Percentiles rank a stretch among this genome's conserved stretches.
phyloP scores from a whole-genome alignment of 2,113 vertebrate genomes.

The Speoplatyrhinus poulsoni region DNA sequence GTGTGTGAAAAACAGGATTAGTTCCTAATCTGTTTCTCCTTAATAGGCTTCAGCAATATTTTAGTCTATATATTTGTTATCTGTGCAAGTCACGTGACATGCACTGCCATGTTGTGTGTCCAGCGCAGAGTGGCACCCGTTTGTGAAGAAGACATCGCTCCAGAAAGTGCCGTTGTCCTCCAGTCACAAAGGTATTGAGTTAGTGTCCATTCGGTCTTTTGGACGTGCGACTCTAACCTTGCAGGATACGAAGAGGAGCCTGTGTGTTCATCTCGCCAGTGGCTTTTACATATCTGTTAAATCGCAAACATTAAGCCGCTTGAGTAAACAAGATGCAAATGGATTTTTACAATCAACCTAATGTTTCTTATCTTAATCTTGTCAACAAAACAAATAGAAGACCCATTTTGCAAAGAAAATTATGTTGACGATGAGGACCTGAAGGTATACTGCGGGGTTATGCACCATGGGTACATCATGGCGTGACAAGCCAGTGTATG shows the following conservation, averaged over 20 bases:
- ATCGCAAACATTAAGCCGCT: too few species aligned
- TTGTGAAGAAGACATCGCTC: constrained; percentile 61
- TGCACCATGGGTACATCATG: too few species aligned
- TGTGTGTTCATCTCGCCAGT: constrained; percentile 1
- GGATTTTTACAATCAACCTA: not conserved
- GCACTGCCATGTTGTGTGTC: constrained; percentile 40
- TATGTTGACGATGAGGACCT: too few species aligned
- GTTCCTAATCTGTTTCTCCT: constrained; percentile 39
- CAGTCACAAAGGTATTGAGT: constrained; percentile 53
- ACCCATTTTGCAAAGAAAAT: too few species aligned
- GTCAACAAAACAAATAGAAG: too few species aligned
- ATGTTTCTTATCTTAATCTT: constrained; percentile 12
- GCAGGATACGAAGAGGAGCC: constrained; percentile 38
- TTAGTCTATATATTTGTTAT: constrained; percentile 54
- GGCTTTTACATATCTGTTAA: too few species aligned
- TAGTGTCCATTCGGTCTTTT: constrained; percentile 41
- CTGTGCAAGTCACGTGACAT: constrained; percentile 48
- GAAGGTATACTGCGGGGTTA: too few species aligned
- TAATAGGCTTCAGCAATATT: constrained; percentile 51
- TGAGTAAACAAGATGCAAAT: too few species aligned
- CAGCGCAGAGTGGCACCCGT: constrained; percentile 44
- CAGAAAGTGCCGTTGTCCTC: constrained; percentile 5
- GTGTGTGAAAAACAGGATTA: constrained; percentile 51
- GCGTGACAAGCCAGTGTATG: too few species aligned
- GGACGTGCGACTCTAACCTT: constrained; percentile 24